These are phyloP conservation scores for Bubo scandiacus DNA, from an alignment of 2,113 vertebrate genomes.

Conservation along the genomic window DNA sequence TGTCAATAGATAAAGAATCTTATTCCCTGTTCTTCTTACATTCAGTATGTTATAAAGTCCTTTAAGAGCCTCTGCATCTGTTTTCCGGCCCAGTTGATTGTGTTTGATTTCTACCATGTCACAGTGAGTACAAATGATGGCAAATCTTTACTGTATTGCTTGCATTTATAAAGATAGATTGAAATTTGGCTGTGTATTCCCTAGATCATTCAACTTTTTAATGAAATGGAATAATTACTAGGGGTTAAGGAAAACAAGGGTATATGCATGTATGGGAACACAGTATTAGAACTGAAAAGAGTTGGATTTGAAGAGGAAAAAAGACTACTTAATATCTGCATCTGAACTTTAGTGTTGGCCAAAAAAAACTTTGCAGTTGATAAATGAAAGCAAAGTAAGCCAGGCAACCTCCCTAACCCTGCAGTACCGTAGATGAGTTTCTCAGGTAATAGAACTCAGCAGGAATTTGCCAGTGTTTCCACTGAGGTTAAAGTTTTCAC, in stretches of 20 bases:
- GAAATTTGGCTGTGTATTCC: neutral
- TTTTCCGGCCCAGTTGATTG: neutral
- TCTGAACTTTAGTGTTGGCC: neutral
- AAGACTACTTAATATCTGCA: neutral
- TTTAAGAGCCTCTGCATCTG: neutral
- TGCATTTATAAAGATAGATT: neutral
- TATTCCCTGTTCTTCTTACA: neutral
- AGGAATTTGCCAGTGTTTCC: neutral
- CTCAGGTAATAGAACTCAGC: neutral
- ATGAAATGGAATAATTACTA: neutral
- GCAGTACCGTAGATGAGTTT: neutral
- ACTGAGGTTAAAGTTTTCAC: neutral
- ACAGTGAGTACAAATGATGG: neutral
- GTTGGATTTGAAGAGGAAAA: neutral
- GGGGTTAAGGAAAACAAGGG: neutral
- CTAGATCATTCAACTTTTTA: neutral
- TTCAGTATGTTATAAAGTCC: neutral
- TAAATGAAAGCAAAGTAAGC: neutral
- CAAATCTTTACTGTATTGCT: neutral
- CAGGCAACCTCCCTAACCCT: neutral
- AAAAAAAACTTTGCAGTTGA: neutral
- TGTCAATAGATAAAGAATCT: neutral
- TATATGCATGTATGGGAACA: neutral
- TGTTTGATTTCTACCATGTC: neutral
- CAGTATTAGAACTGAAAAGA: neutral